These are phyloP conservation scores for human DNA, from an alignment of 2,113 vertebrate genomes.

Conservation along the genomic window DNA sequence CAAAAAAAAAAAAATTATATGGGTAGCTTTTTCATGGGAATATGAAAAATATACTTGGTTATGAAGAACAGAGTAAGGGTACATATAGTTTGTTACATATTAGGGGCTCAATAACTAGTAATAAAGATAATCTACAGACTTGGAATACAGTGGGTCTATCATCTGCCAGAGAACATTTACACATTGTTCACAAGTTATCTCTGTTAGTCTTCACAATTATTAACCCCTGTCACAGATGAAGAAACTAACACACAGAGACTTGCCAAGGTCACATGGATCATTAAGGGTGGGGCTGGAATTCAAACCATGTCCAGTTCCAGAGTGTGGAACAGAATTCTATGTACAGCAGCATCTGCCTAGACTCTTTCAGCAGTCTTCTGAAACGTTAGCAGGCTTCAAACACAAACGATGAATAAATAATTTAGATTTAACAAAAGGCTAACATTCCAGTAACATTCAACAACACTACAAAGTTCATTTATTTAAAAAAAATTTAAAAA, in stretches of 20 bases:
- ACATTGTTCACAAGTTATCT: not conserved
- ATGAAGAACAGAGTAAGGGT: not conserved
- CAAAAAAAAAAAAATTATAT: not conserved
- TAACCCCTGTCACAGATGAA: not conserved
- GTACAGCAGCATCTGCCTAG: rapidly evolving
- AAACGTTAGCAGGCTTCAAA: not conserved
- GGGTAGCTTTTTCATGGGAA: not conserved
- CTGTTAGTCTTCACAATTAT: not conserved
- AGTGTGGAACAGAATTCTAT: not conserved
- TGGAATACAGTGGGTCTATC: not conserved
- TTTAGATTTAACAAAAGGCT: not conserved
- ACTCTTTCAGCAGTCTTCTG: not conserved
- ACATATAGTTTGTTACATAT: not conserved
- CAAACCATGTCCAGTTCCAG: not conserved
- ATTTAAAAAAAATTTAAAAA: not conserved
- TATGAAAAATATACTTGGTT: not conserved
- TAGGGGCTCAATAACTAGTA: not conserved
- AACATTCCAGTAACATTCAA: not conserved
- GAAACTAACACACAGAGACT: not conserved
- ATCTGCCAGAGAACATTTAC: not conserved
- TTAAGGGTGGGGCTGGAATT: not conserved
- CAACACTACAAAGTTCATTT: not conserved
- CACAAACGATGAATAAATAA: not conserved
- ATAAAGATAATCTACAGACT: not conserved
- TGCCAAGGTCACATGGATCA: no score